These are phyloP conservation scores for Macrosoma leucophasiata DNA, from an alignment of 2,888 invertebrate species.

Conservation along the genomic window DNA sequence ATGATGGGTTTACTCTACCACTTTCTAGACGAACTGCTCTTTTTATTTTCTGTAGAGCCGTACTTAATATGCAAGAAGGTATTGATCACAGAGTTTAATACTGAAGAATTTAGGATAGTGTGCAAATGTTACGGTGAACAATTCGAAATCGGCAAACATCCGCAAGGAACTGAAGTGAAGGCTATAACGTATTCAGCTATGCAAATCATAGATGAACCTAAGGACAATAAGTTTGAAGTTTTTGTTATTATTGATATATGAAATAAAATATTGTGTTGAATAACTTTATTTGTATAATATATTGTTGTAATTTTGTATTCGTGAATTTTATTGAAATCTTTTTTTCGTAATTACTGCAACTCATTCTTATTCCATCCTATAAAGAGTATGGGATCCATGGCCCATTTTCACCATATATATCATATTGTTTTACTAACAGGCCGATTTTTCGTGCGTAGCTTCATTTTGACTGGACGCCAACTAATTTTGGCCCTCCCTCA, in stretches of 20 bases:
- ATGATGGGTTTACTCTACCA: conserved; percentile 91
- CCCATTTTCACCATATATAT: too few species aligned
- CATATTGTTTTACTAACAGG: too few species aligned
- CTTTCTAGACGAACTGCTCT: conserved; percentile 95
- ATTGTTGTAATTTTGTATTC: conserved; percentile 10
- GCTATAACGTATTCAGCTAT: conserved; percentile 99
- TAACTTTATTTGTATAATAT: conserved; percentile 26
- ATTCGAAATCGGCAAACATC: conserved; percentile 94
- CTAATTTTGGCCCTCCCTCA: too few species aligned
- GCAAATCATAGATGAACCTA: conserved; percentile 88
- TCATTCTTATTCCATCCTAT: too few species aligned
- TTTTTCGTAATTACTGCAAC: too few species aligned
- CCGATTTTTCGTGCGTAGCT: too few species aligned
- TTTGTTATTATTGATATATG: conserved; percentile 99
- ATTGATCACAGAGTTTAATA: conserved; percentile 90
- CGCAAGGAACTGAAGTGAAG: conserved; percentile 98
- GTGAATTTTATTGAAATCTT: too few species aligned
- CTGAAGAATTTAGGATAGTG: conserved; percentile 86
- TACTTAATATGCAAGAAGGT: conserved; percentile 91
- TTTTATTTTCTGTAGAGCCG: conserved; percentile 94
- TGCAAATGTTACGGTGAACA: conserved; percentile 94
- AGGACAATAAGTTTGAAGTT: conserved; percentile 85
- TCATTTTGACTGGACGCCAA: too few species aligned
- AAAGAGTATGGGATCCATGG: too few species aligned
- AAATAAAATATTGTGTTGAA: too few species aligned